Evolutionary conservation across 2,113 vertebrate genomes (phyloP).

Genomic region (Chamaea fasciata): DNA sequence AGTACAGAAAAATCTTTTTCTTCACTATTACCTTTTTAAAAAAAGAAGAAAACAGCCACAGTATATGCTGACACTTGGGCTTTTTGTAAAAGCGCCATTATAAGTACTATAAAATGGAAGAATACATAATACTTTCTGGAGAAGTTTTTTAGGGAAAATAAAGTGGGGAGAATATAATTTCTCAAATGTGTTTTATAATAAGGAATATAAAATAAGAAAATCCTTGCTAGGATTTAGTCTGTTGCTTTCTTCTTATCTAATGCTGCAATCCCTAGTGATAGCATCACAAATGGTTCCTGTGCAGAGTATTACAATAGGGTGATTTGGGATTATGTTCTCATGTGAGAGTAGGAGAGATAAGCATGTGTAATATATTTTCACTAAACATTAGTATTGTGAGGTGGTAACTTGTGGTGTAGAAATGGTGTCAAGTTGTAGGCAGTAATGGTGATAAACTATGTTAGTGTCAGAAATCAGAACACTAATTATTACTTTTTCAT

Average conservation of each 20-base stretch:
- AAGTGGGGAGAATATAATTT: background rate
- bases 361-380: background rate
- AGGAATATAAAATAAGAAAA: background rate
- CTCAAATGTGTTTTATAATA: background rate
- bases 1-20: background rate
- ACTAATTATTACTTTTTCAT: background rate
- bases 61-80: background rate
- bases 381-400: background rate
- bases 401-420: background rate
- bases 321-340: slow-evolving; percentile 15
- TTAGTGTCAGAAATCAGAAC: background rate
- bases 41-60: background rate
- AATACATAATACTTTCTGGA: background rate
- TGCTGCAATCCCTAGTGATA: background rate
- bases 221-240: background rate
- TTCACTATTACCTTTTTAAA: background rate
- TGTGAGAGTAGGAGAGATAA: background rate
- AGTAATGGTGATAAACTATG: background rate
- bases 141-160: background rate
- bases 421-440: background rate
- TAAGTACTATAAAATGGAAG: background rate
- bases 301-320: background rate
- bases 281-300: background rate
- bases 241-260: slow-evolving; percentile 6
- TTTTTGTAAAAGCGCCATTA: background rate